Conservation (phyloP, 2,888 invertebrate genomes). For the Drepanosiphum platanoidis region DNA sequence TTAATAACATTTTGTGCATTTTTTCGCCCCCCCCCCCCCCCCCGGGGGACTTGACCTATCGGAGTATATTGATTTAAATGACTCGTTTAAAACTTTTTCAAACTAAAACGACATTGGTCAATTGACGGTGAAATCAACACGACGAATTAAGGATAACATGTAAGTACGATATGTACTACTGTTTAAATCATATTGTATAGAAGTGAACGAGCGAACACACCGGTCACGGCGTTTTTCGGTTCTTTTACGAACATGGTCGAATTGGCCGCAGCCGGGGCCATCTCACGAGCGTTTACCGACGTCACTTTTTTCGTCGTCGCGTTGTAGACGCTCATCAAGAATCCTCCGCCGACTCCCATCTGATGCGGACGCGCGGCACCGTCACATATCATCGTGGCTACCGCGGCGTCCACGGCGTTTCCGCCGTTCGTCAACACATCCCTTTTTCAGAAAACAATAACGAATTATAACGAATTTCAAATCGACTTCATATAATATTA, state of each 20-base stretch:
- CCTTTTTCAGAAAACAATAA: slow-evolving; percentile 63
- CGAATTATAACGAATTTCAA: not conserved
- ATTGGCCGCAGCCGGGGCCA: slow-evolving; percentile 74
- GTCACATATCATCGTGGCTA: slow-evolving; percentile 67
- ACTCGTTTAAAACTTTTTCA: too few relatives aligned
- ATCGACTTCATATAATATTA: not conserved
- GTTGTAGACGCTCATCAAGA: slow-evolving; percentile 81
- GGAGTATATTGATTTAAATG: too few relatives aligned
- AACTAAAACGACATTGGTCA: too few relatives aligned
- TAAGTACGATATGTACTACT: too few relatives aligned
- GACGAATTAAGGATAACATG: too few relatives aligned
- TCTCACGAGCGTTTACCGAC: slow-evolving; percentile 79
- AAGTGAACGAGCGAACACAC: slow-evolving; percentile 33
- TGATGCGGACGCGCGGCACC: slow-evolving; percentile 67
- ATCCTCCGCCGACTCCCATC: slow-evolving; percentile 75
- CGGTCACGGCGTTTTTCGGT: slow-evolving; percentile 64
- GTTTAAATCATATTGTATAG: not conserved
- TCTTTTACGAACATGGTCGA: slow-evolving; percentile 72
- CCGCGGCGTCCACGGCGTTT: slow-evolving; percentile 68
- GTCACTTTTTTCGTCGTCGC: slow-evolving; percentile 72
- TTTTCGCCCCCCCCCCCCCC: too few relatives aligned
- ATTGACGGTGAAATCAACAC: too few relatives aligned
- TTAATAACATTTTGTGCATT: too few relatives aligned
- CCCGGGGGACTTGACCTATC: too few relatives aligned
- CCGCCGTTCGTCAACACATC: slow-evolving; percentile 66